Conservation (phyloP, 2,797 vertebrate species). For the Lophius americanus region DNA sequence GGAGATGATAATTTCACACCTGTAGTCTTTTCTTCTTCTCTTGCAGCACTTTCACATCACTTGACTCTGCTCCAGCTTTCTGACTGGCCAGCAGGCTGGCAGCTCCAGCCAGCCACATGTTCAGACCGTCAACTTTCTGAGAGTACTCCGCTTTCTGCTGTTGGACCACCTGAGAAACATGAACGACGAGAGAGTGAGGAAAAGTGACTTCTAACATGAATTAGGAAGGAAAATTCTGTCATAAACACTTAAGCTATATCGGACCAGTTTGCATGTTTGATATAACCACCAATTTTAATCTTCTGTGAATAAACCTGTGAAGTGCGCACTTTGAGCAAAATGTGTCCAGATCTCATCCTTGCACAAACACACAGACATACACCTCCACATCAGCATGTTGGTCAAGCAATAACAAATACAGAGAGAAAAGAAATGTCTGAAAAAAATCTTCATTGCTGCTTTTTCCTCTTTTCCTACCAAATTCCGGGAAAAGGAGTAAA, state of each 20-base stretch:
- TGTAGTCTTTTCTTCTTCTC: constrained; percentile 87
- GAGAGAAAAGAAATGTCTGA: constrained; percentile 45
- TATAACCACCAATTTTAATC: neutral
- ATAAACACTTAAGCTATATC: neutral
- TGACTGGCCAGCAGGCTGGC: constrained; percentile 83
- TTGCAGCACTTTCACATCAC: constrained; percentile 85
- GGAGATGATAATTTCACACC: constrained; percentile 72
- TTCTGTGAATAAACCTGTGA: constrained; percentile 1
- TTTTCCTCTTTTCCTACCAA: constrained; percentile 56
- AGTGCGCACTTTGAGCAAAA: constrained; percentile 78
- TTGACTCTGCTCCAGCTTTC: constrained; percentile 69
- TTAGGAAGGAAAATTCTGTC: neutral
- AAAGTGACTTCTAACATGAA: constrained; percentile 4
- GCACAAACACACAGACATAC: constrained; percentile 42
- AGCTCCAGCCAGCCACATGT: constrained; percentile 87
- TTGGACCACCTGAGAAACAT: constrained; percentile 85
- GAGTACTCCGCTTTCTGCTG: constrained; percentile 91
- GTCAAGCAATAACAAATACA: constrained; percentile 56
- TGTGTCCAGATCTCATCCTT: constrained; percentile 82
- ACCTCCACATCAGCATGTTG: constrained; percentile 43
- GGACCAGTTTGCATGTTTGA: neutral
- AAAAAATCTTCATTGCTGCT: constrained; percentile 37
- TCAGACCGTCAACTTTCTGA: constrained; percentile 89
- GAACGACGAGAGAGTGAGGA: neutral
- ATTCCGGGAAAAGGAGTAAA: constrained; percentile 47